A percentile compares a stretch with the other conserved stretches of the same genome.
phyloP scores from a whole-genome alignment of 2,113 vertebrate genomes.

The Toxotes chatareus region DNA sequence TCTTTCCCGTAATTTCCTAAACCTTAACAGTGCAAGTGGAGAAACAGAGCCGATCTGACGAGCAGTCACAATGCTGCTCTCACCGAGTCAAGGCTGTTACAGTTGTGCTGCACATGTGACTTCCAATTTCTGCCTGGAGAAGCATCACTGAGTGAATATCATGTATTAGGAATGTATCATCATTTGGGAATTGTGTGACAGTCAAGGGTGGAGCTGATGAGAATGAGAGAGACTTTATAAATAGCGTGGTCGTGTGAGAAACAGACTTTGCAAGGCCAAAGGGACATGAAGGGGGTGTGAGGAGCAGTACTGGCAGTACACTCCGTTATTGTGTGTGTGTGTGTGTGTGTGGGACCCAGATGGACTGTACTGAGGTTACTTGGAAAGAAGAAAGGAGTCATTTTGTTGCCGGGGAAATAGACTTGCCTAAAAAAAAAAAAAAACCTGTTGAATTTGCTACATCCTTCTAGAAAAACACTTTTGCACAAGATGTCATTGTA shows the following conservation, averaged over 20 bases:
- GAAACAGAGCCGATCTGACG: conserved; percentile 15
- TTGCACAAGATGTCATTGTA: conserved; percentile 44
- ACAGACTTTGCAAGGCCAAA: conserved; percentile 77
- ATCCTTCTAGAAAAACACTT: conserved; percentile 57
- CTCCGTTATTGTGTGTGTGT: conserved; percentile 70
- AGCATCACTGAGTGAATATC: conserved; percentile 26
- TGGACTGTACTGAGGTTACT: conserved; percentile 80
- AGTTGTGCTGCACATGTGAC: not conserved
- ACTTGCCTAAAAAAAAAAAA: conserved; percentile 67
- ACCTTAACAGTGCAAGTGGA: not conserved
- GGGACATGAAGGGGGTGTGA: conserved; percentile 74
- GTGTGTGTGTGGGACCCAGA: conserved; percentile 73
- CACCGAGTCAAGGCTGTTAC: not conserved
- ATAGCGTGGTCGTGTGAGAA: conserved; percentile 70
- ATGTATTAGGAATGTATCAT: conserved; percentile 33
- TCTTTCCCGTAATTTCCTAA: conserved; percentile 6
- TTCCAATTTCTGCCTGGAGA: not conserved
- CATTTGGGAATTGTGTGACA: conserved; percentile 23
- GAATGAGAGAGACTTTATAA: conserved; percentile 43
- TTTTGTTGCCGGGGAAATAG: conserved; percentile 69
- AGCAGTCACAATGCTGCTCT: not conserved
- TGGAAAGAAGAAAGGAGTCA: conserved; percentile 74
- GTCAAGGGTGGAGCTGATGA: conserved; percentile 30
- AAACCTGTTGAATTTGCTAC: conserved; percentile 62
- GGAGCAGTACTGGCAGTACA: conserved; percentile 78